Conservation (phyloP, 1,140 invertebrate species). For the Zaprionus kolodkinae region DNA sequence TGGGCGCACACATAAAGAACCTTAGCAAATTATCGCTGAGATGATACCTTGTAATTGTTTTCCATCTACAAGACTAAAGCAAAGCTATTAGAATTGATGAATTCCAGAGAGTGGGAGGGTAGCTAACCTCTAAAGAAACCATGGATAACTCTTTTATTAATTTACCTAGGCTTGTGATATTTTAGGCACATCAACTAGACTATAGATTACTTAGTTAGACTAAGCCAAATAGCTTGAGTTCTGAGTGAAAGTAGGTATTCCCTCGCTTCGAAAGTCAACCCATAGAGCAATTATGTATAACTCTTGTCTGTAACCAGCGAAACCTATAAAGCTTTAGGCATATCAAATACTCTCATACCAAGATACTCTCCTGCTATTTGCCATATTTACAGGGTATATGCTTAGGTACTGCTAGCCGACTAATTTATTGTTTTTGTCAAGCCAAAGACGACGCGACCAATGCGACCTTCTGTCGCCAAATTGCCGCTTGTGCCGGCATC, state of each 20-base stretch:
- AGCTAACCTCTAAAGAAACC: background rate
- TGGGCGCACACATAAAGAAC: background rate
- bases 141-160: background rate
- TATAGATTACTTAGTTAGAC: background rate
- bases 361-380: background rate
- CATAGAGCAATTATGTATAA: background rate
- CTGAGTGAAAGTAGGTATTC: background rate
- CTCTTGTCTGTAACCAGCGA: background rate
- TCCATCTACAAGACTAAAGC: background rate
- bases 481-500: slow-evolving; percentile 3
- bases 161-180: background rate
- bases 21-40: slow-evolving; percentile 22
- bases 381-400: slow-evolving; percentile 4
- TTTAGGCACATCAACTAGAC: no score
- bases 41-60: slow-evolving; percentile 11
- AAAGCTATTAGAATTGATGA: background rate
- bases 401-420: slow-evolving; percentile 21
- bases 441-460: slow-evolving; percentile 13
- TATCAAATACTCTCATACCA: no score
- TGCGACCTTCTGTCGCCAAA: slow-evolving; percentile 34
- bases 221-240: background rate
- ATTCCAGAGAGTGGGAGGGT: background rate
- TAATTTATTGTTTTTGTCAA: slow-evolving; percentile 30
- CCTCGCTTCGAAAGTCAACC: background rate
- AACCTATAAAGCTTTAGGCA: background rate